Evolutionary conservation across 2,113 vertebrate species (phyloP), one percentile per base, ranked within the genome.

Genomic region (Pelusios castaneus): DNA sequence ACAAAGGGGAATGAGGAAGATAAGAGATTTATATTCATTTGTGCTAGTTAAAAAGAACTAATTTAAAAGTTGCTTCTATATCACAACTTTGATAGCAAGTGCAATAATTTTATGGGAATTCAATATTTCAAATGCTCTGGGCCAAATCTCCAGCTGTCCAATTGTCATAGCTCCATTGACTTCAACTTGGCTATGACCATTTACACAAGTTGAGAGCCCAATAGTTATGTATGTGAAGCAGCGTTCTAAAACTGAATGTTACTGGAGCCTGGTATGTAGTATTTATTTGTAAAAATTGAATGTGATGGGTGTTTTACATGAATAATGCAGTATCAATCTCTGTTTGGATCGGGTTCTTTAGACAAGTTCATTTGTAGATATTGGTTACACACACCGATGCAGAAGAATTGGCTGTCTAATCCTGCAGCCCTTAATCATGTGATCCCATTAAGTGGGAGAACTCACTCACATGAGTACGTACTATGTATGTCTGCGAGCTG

Each of bases 131-230:
- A 8, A 13, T 10, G 3, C 41, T 45, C 38, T 45, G 10, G 73
- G 73, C 24, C 24, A 45, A n/a, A 77, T 89, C 93, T 92, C 58
- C 91, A 25, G 70, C 24, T 54, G 91, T 73, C 67, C 27, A 29
- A 51, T 87, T 89, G 52, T 79, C 70, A 52, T 67, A 82, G 87
- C 92, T 95, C 95, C 92, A 29, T 10, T 63, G n/a, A 67, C 77
- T 96, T 93, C 0, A 5, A 16, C 47, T 85, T 82, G 87, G 73
- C 31, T 86, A 43, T 31, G 91, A 41, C 43, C 56, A 49, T 93
- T 93, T 77, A 79, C 49, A 27, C 88, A 82, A 70, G 63, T 31
- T 60, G 60, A n/a, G 34, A 16, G n/a, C 34, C 63, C n/a, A 38
- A 70, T 70, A 38, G 19, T 70, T n/a, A 38, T 22, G 10, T 85